Conservation (phyloP, 1,140 invertebrate species). For the Scaptomyza pallida region DNA sequence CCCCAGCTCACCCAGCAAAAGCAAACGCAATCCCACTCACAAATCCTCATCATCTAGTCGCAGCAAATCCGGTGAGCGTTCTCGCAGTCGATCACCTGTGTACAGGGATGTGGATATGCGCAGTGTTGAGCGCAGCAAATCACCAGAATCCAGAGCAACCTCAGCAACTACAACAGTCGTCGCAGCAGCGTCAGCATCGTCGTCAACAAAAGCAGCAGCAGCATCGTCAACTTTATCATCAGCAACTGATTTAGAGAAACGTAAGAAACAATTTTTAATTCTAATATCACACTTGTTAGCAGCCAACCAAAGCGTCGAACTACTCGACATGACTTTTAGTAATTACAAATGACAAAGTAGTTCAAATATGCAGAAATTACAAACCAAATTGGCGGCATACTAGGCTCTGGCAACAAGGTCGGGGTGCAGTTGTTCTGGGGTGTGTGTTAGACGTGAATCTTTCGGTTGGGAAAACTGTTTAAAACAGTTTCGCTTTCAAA, state of each 20-base stretch:
- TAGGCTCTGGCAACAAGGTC: conserved; percentile 46
- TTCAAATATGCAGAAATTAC: conserved; percentile 65
- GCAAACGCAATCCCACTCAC: conserved; percentile 54
- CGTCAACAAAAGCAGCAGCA: conserved; percentile 16
- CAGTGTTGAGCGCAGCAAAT: conserved; percentile 44
- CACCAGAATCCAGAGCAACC: conserved; percentile 32
- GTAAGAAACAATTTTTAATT: conserved; percentile 81
- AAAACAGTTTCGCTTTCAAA: conserved; percentile 1
- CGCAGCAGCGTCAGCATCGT: background rate
- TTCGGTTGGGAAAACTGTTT: conserved; percentile 3
- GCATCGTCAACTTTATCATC: conserved; percentile 17
- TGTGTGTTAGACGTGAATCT: conserved; percentile 17
- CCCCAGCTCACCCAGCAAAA: conserved; percentile 58
- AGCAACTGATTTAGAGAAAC: conserved; percentile 79
- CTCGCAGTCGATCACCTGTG: conserved; percentile 72
- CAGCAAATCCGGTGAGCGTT: conserved; percentile 50
- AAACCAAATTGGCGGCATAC: conserved; percentile 71
- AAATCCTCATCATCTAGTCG: conserved; percentile 48
- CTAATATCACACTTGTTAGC: conserved; percentile 76
- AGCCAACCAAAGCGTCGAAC: conserved; percentile 56
- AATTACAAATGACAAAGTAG: conserved; percentile 64
- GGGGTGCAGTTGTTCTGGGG: conserved; percentile 42
- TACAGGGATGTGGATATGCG: conserved; percentile 64
- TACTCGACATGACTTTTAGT: conserved; percentile 36
- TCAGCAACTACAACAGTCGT: background rate